These are phyloP conservation scores for Bactericera cockerelli DNA, from an alignment of 1,140 invertebrate genomes.

Conservation along the genomic window DNA sequence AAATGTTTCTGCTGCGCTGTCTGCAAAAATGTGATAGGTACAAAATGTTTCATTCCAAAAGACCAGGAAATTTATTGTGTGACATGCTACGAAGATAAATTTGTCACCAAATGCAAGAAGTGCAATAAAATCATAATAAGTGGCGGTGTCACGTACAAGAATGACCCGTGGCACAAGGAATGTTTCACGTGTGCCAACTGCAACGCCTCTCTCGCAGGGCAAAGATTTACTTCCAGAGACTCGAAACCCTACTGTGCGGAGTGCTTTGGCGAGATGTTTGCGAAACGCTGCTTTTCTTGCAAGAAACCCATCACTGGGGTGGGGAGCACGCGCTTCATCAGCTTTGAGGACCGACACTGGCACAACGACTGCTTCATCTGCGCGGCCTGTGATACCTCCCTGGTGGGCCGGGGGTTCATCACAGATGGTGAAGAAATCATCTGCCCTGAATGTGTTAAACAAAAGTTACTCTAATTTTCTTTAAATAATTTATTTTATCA, in stretches of 20 bases:
- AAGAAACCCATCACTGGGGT: conserved; percentile 98
- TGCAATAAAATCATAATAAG: conserved; percentile 98
- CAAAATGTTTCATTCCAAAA: conserved; percentile 96
- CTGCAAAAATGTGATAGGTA: conserved; percentile 94
- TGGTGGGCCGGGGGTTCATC: conserved; percentile 97
- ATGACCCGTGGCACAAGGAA: conserved; percentile 97
- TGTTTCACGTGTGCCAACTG: conserved; percentile 98
- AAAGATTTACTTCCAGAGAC: conserved; percentile 95
- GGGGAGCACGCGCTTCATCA: conserved; percentile 97
- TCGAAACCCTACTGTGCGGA: conserved; percentile 99
- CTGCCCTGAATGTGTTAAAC: conserved; percentile 96
- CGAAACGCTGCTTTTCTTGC: conserved; percentile 96
- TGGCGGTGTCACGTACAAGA: conserved; percentile 98
- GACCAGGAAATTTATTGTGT: conserved; percentile 99
- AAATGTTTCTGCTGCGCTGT: conserved; percentile 97
- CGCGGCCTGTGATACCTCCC: conserved; percentile 80
- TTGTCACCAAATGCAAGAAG: conserved; percentile 92
- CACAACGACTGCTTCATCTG: conserved; percentile 99
- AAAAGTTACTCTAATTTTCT: conserved; percentile 62
- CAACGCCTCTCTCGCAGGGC: conserved; percentile 83
- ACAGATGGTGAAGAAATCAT: conserved; percentile 93
- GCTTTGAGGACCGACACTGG: conserved; percentile 98
- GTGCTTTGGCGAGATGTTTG: conserved; percentile 96
- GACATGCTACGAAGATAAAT: conserved; percentile 97
- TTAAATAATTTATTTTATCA: too few species aligned